Evolutionary conservation across 1,140 invertebrate genomes (phyloP).

Genomic region (Frieseomelitta varia): DNA sequence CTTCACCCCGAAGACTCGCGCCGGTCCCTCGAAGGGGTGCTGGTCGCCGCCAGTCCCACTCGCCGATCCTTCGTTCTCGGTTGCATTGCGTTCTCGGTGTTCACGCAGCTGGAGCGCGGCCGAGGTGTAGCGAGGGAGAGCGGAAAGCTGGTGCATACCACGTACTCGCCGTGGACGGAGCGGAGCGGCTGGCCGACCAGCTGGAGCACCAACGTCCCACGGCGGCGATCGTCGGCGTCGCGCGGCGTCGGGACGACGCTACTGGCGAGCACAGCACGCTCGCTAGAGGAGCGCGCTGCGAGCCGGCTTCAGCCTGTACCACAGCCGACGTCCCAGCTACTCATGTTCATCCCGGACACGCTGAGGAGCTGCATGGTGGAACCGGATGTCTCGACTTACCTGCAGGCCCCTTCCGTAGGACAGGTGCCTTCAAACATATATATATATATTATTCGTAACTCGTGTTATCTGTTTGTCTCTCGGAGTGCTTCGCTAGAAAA

Average conservation of each 20-base stretch:
- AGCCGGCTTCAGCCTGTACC: slow-evolving; percentile 68
- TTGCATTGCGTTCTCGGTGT: too few relatives aligned
- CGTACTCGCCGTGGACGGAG: slow-evolving; percentile 11
- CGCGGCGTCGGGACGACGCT: slow-evolving; percentile 51
- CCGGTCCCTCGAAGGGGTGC: not conserved
- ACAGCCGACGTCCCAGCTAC: slow-evolving; percentile 80
- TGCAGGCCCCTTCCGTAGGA: slow-evolving; percentile 90
- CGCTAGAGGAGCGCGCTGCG: slow-evolving; percentile 43
- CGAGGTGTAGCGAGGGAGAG: not conserved
- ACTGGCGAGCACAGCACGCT: slow-evolving; percentile 15
- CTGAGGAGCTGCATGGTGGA: slow-evolving; percentile 92
- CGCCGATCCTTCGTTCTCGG: too few relatives aligned
- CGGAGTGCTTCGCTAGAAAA: not conserved
- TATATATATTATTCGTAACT: not conserved
- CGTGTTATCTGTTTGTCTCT: not conserved
- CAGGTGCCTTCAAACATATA: slow-evolving; percentile 83
- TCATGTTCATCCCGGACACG: slow-evolving; percentile 91
- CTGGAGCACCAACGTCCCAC: slow-evolving; percentile 6
- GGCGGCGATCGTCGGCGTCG: slow-evolving; percentile 21
- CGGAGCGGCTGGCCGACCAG: slow-evolving; percentile 22
- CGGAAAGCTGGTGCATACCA: not conserved
- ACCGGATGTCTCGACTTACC: slow-evolving; percentile 91
- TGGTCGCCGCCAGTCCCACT: too few relatives aligned
- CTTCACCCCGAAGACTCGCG: not conserved
- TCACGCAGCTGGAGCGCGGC: not conserved